phyloP scores from a whole-genome alignment of 2,797 vertebrate genomes.

The Anolis apletophallus region DNA sequence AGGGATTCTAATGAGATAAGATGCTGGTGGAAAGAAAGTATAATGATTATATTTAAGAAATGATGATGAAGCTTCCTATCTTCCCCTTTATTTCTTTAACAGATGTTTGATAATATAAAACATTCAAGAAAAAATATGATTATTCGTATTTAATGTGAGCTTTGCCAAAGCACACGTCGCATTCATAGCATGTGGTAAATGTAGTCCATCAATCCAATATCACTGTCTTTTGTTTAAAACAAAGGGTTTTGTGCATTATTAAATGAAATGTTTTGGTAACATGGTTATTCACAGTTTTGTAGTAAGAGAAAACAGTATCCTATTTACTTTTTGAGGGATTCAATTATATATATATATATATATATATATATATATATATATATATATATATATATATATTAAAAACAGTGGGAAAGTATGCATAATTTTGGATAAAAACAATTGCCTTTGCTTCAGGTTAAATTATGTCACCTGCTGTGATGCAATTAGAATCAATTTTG shows the following conservation, averaged over 20 bases:
- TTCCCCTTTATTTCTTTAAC: slow-evolving; percentile 35
- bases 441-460: slow-evolving; percentile 63
- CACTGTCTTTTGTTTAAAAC: slow-evolving; percentile 32
- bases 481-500: slow-evolving; percentile 70
- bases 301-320: neutral
- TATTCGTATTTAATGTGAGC: slow-evolving; percentile 52
- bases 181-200: slow-evolving; percentile 53
- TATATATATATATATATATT: slow-evolving; percentile 46
- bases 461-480: slow-evolving; percentile 70
- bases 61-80: slow-evolving; percentile 15
- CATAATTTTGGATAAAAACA: slow-evolving; percentile 65
- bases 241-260: slow-evolving; percentile 13
- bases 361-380: slow-evolving; percentile 49
- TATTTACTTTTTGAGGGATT: neutral
- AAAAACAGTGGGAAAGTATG: slow-evolving; percentile 32
- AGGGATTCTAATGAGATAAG: slow-evolving; percentile 54
- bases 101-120: slow-evolving; percentile 46
- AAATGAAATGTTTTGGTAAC: slow-evolving; percentile 23
- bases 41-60: slow-evolving; percentile 12
- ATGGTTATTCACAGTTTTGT: neutral
- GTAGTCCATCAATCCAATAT: slow-evolving; percentile 48
- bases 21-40: slow-evolving; percentile 34
- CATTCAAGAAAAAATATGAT: slow-evolving; percentile 29
- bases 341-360: slow-evolving; percentile 51
- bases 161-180: slow-evolving; percentile 48